phyloP scores from a whole-genome alignment of 2,797 vertebrate genomes.

The Phoxinus dragarum region DNA sequence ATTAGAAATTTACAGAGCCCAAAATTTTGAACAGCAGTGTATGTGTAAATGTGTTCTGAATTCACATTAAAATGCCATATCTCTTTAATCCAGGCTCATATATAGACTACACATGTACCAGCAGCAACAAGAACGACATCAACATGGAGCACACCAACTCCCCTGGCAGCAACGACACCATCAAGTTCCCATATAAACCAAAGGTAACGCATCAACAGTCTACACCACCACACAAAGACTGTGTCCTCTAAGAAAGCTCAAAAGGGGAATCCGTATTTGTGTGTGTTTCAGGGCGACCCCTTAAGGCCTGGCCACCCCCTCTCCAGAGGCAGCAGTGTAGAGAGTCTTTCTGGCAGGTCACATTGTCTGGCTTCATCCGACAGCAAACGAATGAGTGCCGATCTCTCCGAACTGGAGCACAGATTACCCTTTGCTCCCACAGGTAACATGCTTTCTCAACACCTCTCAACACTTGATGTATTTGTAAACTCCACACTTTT shows the following conservation, averaged over 20 bases:
- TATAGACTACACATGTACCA: constrained; percentile 90
- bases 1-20: not conserved
- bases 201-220: constrained; percentile 68
- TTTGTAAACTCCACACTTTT: constrained; percentile 11
- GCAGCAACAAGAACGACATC: constrained; percentile 91
- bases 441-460: constrained; percentile 79
- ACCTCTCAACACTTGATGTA: not conserved
- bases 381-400: constrained; percentile 93
- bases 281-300: constrained; percentile 82
- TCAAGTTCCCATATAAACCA: constrained; percentile 91
- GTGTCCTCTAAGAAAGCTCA: not conserved
- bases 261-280: not conserved
- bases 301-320: constrained; percentile 88
- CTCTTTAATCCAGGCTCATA: constrained; percentile 82
- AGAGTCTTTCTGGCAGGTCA: constrained; percentile 87
- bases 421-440: constrained; percentile 84
- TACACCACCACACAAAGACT: not conserved
- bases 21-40: not conserved
- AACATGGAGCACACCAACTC: constrained; percentile 90
- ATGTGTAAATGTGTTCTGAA: too few relatives aligned
- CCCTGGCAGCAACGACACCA: constrained; percentile 96
- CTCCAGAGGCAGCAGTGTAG: constrained; percentile 94
- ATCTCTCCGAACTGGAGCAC: constrained; percentile 94
- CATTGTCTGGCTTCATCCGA: constrained; percentile 84
- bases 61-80: not conserved